Evolutionary conservation across 2,888 invertebrate genomes (phyloP).

Genomic region (Dasypogon diadema): DNA sequence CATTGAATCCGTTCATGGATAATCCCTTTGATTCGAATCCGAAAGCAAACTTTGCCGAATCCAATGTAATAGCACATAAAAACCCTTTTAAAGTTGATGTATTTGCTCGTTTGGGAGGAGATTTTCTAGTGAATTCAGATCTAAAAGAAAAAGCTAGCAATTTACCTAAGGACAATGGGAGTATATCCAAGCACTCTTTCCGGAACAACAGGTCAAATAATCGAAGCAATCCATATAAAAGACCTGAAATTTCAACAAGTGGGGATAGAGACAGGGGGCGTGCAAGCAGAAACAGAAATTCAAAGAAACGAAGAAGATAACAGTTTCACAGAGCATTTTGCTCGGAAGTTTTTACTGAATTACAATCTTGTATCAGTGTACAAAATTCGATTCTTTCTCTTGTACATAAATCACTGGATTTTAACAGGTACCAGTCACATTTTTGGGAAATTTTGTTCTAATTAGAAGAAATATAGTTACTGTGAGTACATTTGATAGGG

Average conservation of each 20-base stretch:
- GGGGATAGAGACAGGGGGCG: not conserved
- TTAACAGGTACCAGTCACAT: too few species aligned
- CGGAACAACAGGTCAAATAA: not conserved
- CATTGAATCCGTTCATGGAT: too few species aligned
- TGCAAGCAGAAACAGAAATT: not conserved
- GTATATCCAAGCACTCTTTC: not conserved
- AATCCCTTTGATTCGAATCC: not conserved
- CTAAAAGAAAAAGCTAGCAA: not conserved
- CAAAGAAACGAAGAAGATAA: not conserved
- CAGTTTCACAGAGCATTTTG: not conserved
- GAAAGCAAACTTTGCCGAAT: not conserved
- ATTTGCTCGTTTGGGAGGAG: not conserved
- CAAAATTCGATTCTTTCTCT: not conserved
- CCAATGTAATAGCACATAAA: not conserved
- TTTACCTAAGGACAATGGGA: not conserved
- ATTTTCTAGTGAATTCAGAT: not conserved
- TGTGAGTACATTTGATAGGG: too few species aligned
- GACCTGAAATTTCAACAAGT: not conserved
- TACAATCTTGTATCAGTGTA: not conserved
- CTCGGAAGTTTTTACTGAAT: not conserved
- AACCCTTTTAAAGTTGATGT: constrained; percentile 11
- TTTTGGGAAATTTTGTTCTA: too few species aligned
- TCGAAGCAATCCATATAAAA: not conserved
- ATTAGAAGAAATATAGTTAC: too few species aligned
- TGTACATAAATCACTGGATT: not conserved